Base-by-base conservation (phyloP, 2,797 vertebrate species). In the Alouatta caraya region DNA sequence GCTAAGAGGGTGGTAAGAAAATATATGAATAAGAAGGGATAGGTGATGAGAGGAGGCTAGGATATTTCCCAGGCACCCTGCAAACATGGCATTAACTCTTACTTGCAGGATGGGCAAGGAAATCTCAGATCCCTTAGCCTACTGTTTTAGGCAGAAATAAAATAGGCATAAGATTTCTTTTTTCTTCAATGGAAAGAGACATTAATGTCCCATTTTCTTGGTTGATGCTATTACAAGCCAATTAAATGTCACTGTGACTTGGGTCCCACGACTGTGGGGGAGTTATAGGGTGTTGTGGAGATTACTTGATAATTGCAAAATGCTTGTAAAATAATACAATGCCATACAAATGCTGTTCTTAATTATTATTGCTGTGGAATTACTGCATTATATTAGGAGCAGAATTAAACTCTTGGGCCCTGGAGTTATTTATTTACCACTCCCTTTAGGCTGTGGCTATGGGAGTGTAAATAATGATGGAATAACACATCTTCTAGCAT, bases 281-380 rank as follows among this genome's bases (percentile, higher is more conserved):
- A 91, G 39, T 95, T 90, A 88, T 12, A 88, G 91, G 81, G 96
- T 90, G 21, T 96, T 55, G 48, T 82, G 22, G 87, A 96, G 96
- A 96, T 97, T 94, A 97, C 79, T 82, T 1, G 17, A 95, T 96
- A 96, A 97, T 96, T 93, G 50, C 79, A 70, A 91, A 97, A 86
- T 78, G 90, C 94, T 95, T 79, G 79, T 97, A 96, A 97, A 97
- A 81, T 89, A 95, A 89, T 95, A 86, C 70, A 96, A 83, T 93
- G 79, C 84, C 88, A 48, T 75, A 81, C 81, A 94, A 94, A 93
- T 64, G 70, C 97, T 97, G 92, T 94, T 97, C 44, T 87, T 97
- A 94, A 97, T 97, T 97, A 97, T 97, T 91, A 96, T 61, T 94
- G 83, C 82, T 94, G 64, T 94, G 67, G 79, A 96, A 97, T 96